Evolutionary conservation across 2,888 invertebrate genomes (phyloP).

Genomic region (Clunio marinus): DNA sequence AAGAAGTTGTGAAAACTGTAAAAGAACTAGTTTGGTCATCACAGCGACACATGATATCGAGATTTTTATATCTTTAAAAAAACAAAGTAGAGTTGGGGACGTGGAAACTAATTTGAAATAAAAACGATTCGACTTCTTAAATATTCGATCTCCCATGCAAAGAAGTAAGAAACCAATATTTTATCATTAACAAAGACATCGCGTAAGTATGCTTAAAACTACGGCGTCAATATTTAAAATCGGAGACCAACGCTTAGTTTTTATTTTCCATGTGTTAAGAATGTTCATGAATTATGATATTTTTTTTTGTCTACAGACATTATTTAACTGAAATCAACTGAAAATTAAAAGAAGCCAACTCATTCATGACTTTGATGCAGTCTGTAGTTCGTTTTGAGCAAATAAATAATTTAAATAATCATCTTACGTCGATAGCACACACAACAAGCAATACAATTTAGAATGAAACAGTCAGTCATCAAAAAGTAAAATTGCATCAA

Average conservation of each 20-base stretch:
- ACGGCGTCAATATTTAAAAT: constrained; percentile 23
- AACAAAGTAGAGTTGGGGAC: neutral
- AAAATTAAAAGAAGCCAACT: too few relatives aligned
- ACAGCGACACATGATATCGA: constrained; percentile 24
- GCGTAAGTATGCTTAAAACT: neutral
- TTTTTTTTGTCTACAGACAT: too few relatives aligned
- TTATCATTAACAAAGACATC: constrained; percentile 22
- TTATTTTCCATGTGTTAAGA: too few relatives aligned
- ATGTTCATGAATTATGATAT: too few relatives aligned
- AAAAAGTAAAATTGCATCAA: constrained; percentile 10
- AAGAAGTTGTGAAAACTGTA: neutral
- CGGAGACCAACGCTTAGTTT: constrained; percentile 26
- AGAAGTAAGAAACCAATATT: constrained; percentile 11
- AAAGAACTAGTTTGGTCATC: constrained; percentile 27
- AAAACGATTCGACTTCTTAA: neutral
- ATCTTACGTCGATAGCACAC: too few relatives aligned
- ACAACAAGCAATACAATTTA: too few relatives aligned
- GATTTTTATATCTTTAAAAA: constrained; percentile 2
- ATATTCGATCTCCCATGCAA: constrained; percentile 19
- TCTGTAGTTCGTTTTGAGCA: too few relatives aligned
- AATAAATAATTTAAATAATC: too few relatives aligned
- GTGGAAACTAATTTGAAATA: neutral
- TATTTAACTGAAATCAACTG: too few relatives aligned
- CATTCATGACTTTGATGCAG: too few relatives aligned
- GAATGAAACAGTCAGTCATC: too few relatives aligned